phyloP scores from a whole-genome alignment of 2,113 vertebrate species.

The Scomber scombrus region DNA sequence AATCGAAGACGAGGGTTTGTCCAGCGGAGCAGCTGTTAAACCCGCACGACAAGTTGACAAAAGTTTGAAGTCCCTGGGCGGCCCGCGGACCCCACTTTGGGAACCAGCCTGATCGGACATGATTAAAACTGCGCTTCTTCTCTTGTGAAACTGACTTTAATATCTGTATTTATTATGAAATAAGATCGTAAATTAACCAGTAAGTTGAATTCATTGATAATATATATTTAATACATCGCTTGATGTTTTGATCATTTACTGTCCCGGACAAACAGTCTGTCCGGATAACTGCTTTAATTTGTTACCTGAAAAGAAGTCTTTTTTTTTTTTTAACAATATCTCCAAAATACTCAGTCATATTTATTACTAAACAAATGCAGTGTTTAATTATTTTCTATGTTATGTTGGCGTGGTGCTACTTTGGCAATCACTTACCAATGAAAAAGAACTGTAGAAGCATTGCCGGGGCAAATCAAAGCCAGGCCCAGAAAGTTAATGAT shows the following conservation, averaged over 20 bases:
- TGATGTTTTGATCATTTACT: not conserved
- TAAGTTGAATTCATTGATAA: too few relatives aligned
- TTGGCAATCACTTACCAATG: not conserved
- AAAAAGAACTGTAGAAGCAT: not conserved
- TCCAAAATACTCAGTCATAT: not conserved
- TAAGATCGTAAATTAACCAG: too few relatives aligned
- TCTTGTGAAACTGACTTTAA: not conserved
- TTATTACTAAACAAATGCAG: too few relatives aligned
- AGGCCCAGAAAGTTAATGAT: not conserved
- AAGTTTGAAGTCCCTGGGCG: not conserved
- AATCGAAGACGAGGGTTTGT: conserved; percentile 21
- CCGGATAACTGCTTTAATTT: not conserved
- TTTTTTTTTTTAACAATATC: not conserved
- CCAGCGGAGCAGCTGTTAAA: not conserved
- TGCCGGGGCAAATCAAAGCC: not conserved
- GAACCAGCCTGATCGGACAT: not conserved
- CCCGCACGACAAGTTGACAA: too few relatives aligned
- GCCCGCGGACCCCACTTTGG: not conserved
- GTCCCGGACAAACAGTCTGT: too few relatives aligned
- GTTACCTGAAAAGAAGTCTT: not conserved
- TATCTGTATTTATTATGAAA: not conserved
- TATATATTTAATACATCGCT: not conserved
- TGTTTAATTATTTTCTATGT: not conserved
- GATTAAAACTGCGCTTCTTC: not conserved
- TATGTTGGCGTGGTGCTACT: not conserved